A percentile compares a stretch with the other conserved stretches of the same genome.
phyloP scores from a whole-genome alignment of 2,113 vertebrate genomes.

The Aspiorhynchus laticeps region DNA sequence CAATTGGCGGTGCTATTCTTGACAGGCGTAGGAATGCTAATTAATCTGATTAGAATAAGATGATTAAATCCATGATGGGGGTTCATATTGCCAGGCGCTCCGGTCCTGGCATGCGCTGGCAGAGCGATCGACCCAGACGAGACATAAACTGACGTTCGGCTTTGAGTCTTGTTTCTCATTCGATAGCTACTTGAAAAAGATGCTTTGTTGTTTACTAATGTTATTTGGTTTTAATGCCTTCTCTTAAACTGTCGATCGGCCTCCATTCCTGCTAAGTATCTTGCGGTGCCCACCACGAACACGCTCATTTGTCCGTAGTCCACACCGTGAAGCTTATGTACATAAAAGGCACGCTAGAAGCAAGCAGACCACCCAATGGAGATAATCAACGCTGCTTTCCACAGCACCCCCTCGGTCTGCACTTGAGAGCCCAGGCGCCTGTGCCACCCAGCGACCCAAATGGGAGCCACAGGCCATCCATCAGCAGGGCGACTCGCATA shows the following conservation, averaged over 20 bases:
- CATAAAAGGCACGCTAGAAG: slow-evolving; percentile 24
- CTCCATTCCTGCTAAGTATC: slow-evolving; percentile 29
- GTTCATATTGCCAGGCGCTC: slow-evolving; percentile 56
- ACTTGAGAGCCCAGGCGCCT: not conserved
- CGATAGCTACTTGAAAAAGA: slow-evolving; percentile 32
- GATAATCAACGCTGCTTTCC: slow-evolving; percentile 8
- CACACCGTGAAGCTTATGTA: slow-evolving; percentile 13
- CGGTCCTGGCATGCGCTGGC: slow-evolving; percentile 43
- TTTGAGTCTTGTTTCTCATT: not conserved
- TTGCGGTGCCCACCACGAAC: not conserved
- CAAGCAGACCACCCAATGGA: slow-evolving; percentile 38
- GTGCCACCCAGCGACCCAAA: slow-evolving; percentile 22
- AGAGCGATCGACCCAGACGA: slow-evolving; percentile 43
- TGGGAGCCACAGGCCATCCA: slow-evolving; percentile 10
- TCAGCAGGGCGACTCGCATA: slow-evolving; percentile 26
- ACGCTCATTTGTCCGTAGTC: slow-evolving; percentile 15
- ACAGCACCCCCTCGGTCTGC: slow-evolving; percentile 7
- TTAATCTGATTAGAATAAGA: slow-evolving; percentile 75
- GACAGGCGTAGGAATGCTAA: slow-evolving; percentile 68
- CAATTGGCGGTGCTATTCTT: slow-evolving; percentile 47
- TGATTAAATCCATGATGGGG: slow-evolving; percentile 68
- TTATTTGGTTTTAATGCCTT: slow-evolving; percentile 45
- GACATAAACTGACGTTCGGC: slow-evolving; percentile 52
- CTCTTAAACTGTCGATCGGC: slow-evolving; percentile 19
- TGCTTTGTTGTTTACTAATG: slow-evolving; percentile 66